Evolutionary conservation across 2,113 vertebrate species (phyloP).

Genomic region (Callopanchax toddi): DNA sequence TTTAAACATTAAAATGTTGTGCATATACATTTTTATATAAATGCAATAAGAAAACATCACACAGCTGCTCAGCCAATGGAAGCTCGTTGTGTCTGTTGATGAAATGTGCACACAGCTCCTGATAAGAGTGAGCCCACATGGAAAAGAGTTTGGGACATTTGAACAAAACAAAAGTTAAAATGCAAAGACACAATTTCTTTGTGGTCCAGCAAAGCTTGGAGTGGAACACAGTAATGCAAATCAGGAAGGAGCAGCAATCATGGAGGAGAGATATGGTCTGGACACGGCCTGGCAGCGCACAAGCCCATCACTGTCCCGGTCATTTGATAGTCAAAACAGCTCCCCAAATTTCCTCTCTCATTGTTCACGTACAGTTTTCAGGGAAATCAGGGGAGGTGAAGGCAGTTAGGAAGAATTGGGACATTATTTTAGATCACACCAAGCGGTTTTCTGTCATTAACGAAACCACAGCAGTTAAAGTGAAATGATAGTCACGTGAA

Average conservation of each 20-base stretch:
- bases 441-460: neutral
- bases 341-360: slow-evolving; percentile 69
- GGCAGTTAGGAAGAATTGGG: slow-evolving; percentile 45
- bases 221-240: slow-evolving; percentile 79
- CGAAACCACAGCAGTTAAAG: slow-evolving; percentile 6
- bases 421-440: slow-evolving; percentile 7
- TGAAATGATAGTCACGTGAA: neutral
- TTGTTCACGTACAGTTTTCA: slow-evolving; percentile 80
- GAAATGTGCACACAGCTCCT: slow-evolving; percentile 51
- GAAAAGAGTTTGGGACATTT: slow-evolving; percentile 56
- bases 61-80: neutral
- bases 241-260: slow-evolving; percentile 65
- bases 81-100: slow-evolving; percentile 55
- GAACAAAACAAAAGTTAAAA: slow-evolving; percentile 78
- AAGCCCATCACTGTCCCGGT: slow-evolving; percentile 55
- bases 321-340: slow-evolving; percentile 81
- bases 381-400: slow-evolving; percentile 72
- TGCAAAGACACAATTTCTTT: slow-evolving; percentile 75
- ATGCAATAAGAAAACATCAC: too few species aligned
- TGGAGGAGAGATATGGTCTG: slow-evolving; percentile 64
- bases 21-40: too few species aligned
- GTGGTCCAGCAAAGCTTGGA: slow-evolving; percentile 63
- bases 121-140: slow-evolving; percentile 57
- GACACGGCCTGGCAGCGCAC: slow-evolving; percentile 38
- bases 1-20: too few species aligned